These are phyloP conservation scores for Puntigrus tetrazona DNA, from an alignment of 2,113 vertebrate genomes.

Conservation along the genomic window DNA sequence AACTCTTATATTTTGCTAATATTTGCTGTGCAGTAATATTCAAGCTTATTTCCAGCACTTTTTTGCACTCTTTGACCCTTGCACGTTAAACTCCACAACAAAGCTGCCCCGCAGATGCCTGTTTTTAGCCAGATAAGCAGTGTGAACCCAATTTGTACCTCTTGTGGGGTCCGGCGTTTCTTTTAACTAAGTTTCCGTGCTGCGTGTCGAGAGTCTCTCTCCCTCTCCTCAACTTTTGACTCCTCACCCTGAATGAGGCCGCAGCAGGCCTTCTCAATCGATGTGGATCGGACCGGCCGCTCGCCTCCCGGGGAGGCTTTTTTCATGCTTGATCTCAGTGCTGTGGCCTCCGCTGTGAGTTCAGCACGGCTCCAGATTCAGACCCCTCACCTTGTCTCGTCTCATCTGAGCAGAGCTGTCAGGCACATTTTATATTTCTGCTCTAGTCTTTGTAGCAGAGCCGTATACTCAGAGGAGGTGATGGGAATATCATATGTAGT, in stretches of 20 bases:
- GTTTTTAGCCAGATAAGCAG: neutral
- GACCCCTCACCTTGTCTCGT: neutral
- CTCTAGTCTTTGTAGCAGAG: neutral
- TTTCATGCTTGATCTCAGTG: neutral
- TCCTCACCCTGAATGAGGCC: constrained; percentile 7
- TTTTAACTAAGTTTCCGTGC: neutral
- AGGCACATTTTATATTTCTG: neutral
- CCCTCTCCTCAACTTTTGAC: neutral
- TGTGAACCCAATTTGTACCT: neutral
- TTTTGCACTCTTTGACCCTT: neutral
- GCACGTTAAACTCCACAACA: neutral
- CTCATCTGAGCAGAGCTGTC: neutral
- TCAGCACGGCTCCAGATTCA: neutral
- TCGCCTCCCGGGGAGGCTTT: constrained; percentile 4
- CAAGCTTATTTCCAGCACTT: neutral
- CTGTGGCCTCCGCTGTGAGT: neutral
- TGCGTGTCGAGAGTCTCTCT: neutral
- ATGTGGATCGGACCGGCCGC: neutral
- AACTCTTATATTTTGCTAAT: neutral
- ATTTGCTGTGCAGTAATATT: neutral
- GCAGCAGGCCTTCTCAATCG: neutral
- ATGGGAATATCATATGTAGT: neutral
- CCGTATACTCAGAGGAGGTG: neutral
- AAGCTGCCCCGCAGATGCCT: neutral
- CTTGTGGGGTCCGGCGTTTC: neutral